These are phyloP conservation scores for Beris morrisii DNA, from an alignment of 2,888 invertebrate genomes.

Conservation along the genomic window DNA sequence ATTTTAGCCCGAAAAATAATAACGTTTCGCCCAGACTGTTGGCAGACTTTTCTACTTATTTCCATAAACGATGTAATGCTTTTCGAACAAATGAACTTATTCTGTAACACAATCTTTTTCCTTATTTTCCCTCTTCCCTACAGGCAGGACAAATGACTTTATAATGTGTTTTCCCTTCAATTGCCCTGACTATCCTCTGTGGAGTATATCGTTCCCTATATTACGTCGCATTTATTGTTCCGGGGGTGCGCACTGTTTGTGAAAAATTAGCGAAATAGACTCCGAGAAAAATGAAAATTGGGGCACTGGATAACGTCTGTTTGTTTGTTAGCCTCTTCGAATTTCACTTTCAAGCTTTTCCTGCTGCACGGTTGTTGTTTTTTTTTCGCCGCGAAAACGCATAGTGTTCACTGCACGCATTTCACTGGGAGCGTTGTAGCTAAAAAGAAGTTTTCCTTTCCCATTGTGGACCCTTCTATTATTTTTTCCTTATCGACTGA, in stretches of 20 bases:
- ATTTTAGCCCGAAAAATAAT: too few species aligned
- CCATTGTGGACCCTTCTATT: background rate
- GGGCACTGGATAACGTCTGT: background rate
- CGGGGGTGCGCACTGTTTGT: constrained; percentile 27
- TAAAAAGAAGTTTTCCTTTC: background rate
- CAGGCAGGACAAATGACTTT: constrained; percentile 31
- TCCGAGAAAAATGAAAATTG: constrained; percentile 18
- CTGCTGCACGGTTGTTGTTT: background rate
- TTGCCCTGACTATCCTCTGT: constrained; percentile 16
- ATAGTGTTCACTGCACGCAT: too few species aligned
- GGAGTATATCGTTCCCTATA: background rate
- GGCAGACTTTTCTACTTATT: constrained; percentile 23
- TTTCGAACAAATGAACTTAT: constrained; percentile 31
- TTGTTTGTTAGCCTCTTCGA: constrained; percentile 21
- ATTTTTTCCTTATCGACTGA: constrained; percentile 39
- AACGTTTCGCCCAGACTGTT: too few species aligned
- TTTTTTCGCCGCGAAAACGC: too few species aligned
- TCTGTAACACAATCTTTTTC: constrained; percentile 30
- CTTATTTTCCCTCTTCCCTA: constrained; percentile 1
- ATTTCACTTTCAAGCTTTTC: constrained; percentile 10
- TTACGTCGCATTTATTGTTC: constrained; percentile 22
- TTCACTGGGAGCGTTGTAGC: too few species aligned
- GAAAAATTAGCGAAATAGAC: constrained; percentile 32
- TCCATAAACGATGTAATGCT: constrained; percentile 32
- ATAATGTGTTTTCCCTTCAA: constrained; percentile 29